Evolutionary conservation across 1,140 invertebrate species (phyloP).

Genomic region (Ctenoplectra terminalis): DNA sequence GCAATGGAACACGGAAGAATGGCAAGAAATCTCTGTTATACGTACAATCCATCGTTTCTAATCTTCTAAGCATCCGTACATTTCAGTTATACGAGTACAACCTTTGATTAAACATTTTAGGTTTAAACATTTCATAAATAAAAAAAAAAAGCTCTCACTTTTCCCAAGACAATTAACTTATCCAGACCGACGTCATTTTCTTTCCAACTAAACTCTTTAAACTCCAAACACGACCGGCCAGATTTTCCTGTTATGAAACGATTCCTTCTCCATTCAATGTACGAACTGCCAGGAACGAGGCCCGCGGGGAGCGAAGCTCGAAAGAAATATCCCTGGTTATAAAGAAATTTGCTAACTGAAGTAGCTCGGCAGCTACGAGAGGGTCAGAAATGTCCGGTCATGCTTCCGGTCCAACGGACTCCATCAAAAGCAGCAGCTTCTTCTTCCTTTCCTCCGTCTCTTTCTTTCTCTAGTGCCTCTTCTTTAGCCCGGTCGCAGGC

Average conservation of each 20-base stretch:
- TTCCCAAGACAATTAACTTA: not conserved
- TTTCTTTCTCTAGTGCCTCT: not conserved
- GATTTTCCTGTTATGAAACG: not conserved
- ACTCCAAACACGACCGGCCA: not conserved
- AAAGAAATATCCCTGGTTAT: not conserved
- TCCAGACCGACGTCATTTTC: not conserved
- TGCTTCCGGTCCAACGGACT: slow-evolving; percentile 41
- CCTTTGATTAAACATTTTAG: no score
- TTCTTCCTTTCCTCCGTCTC: slow-evolving; percentile 28
- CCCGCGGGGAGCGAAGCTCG: not conserved
- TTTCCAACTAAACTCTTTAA: not conserved
- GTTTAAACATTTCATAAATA: no score
- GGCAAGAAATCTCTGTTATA: no score
- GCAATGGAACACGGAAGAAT: no score
- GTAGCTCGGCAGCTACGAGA: not conserved
- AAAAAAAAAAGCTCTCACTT: no score
- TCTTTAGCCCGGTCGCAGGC: slow-evolving; percentile 35
- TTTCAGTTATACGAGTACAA: not conserved
- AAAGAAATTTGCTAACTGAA: slow-evolving; percentile 34
- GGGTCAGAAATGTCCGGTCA: not conserved
- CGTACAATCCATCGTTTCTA: no score
- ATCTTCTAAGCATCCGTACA: no score
- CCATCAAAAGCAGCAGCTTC: slow-evolving; percentile 52
- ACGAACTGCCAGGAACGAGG: not conserved
- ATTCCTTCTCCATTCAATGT: not conserved